Base-by-base conservation (phyloP, 2,888 invertebrate species). In the Eristalis pertinax region DNA sequence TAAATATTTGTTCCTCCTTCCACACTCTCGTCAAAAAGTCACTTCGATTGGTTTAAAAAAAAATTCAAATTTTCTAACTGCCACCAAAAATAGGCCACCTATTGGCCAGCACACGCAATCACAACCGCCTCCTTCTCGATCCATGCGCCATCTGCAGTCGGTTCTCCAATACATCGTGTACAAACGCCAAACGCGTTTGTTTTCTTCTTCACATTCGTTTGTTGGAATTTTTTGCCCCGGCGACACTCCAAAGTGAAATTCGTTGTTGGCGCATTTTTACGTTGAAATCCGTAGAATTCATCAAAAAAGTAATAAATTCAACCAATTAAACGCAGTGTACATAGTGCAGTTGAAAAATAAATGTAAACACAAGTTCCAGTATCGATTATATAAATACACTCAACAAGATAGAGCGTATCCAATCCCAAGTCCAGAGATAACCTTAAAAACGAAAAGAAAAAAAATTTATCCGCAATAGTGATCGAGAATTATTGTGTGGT, bases 171-270 rank as follows among this genome's bases (percentile, higher is more conserved):
- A 56, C 67, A 60, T 11, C 19, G 22, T 56, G 70, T 78, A 76
- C 68, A 87, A 87, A 87, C 87, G 87, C 87, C 87, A 87, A 87
- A 87, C 87, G 87, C 87, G 83, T 87, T 87, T 87, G 87, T 87
- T 87, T 87, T 87, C 87, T 87, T 87, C 79, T 79, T 70, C 82
- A 86, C 67, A 4, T 83, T 87, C 79, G 84, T 79, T 87, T 84
- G 87, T 84, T 87, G 87, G 87, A 87, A 83, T 84, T 81, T 86
- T 87, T 79, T 86, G 76, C 79, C 87, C 87, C 87, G 87, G 87
- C 87, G 75, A 87, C 84, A 87, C 75, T 84, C 72, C 65, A 41
- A 63, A 79, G 79, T 79, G 64, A 80, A 87, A 80, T 72, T 87
- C 56, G 84, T 73, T 80, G 75, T 84, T 87, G 87, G 87, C 84